Base-by-base conservation (phyloP, 1,140 invertebrate species). In the Drosophila tani region DNA sequence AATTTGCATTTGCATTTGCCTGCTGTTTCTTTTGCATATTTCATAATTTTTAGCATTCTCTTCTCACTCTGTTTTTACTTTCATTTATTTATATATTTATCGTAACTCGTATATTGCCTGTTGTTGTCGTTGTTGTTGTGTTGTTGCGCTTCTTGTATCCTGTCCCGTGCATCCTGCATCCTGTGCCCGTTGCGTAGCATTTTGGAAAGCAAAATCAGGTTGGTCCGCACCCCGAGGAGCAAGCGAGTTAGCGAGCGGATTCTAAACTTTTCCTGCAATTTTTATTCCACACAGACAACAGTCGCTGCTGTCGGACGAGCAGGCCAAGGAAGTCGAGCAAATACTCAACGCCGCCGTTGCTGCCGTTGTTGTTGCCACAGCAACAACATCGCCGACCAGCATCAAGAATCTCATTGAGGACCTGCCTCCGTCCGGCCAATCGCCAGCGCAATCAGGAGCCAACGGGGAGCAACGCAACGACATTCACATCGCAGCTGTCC, bases 271-370 rank as follows among this genome's bases (percentile, higher is more conserved):
- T 64, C 50, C 40, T 65, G 27, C 57, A 21, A 24, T 49, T 60
- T 57, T 49, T 76, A 43, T 68, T 47, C 50, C 59, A 51, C 29
- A 77, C 93, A 96, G 96, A 93, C 95, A 96, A 95, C 96, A 96
- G 92, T 94, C 95, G 81, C 93, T 97, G 81, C 94, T 97, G 82
- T 97, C 96, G 47, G 96, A 97, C 91, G 97, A 97, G 93, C 96
- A 97, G 93, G 96, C 97, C 58, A 96, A 96, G 92, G 96, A 97
- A 94, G 96, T 97, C 74, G 95, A 96, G 75, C 95, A 96, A 87
- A 94, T 97, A 86, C 84, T 97, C 71, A 96, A 96, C 66, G 95
- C 96, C 66, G 81, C 84, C 73, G 85, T 92, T 82, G 87, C 91
- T 81, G 77, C 91, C 64, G 90, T 92, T 73, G 90, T 92, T 75